Base-by-base conservation (phyloP, 2,888 invertebrate species). In the Lasioglossum oenotherae region DNA sequence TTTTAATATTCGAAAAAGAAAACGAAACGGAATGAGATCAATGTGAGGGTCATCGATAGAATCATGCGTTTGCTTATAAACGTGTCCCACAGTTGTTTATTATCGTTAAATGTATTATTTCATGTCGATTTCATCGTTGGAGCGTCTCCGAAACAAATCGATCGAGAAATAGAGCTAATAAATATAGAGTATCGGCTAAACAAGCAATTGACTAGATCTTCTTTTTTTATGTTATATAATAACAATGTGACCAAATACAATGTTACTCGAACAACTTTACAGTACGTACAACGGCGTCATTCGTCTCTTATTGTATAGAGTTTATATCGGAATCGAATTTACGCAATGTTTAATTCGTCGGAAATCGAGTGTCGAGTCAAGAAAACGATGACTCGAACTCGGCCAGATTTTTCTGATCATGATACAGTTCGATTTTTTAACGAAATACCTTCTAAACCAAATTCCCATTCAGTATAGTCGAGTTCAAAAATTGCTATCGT, bases 121-220 rank as follows among this genome's bases (percentile, higher is more conserved):
- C 64, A 76, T 41, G 38, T 41, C 64, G 64, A 64, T 76, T 76
- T 76, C 41, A 76, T 76, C 41, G n/a, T 41, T n/a, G 38, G 38
- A 71, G 71, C n/a, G n/a, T 71, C 23, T 38, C 35, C 69, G 69
- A 35, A 69, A 10, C 35, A 69, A 69, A 69, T 69, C 35, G 35
- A 69, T 38, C 69, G 69, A 69, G 69, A 38, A 69, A 38, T 69
- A 69, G 16, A 64, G 69, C 69, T 69, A 73, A 73, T 73, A 41
- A 73, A 73, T 72, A 38, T 69, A 69, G 69, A 69, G 69, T 38
- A 69, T 69, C 69, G 69, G 69, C 69, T 69, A 38, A 69, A 69
- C 69, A 69, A 69, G 69, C 69, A 69, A 69, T 69, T 69, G 69
- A 69, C 69, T 69, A 69, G 67, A 69, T 69, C 19, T 67, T 67